Conservation (phyloP, 2,113 vertebrate genomes). For the Conger conger region DNA sequence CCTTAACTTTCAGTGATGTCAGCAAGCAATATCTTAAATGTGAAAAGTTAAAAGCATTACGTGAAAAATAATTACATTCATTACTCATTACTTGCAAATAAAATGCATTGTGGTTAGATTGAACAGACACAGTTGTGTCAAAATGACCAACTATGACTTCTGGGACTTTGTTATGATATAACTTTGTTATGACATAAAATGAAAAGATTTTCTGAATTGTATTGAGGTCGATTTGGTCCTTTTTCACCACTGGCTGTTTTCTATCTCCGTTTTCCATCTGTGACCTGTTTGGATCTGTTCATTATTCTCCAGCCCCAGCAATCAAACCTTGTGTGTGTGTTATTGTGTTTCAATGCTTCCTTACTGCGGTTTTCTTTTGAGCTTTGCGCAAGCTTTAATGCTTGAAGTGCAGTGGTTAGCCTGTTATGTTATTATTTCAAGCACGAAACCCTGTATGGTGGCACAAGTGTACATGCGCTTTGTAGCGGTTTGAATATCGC, state of each 20-base stretch:
- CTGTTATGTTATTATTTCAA: background rate
- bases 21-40: background rate
- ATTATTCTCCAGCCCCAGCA: background rate
- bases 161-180: background rate
- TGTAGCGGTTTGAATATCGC: background rate
- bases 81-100: background rate
- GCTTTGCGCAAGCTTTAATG: background rate
- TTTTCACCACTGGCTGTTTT: slow-evolving; percentile 31
- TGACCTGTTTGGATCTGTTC: background rate
- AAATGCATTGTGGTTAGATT: background rate
- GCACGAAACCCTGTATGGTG: background rate
- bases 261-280: background rate
- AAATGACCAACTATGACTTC: too few species aligned
- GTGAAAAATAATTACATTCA: background rate
- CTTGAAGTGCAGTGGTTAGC: background rate
- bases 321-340: background rate
- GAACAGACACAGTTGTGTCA: background rate
- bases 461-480: background rate
- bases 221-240: too few species aligned
- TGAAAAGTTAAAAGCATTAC: too few species aligned
- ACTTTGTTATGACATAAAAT: background rate
- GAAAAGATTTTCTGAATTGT: too few species aligned
- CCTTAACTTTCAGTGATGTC: background rate
- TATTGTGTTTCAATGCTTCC: background rate
- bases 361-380: background rate